These are phyloP conservation scores for Desmodus rotundus DNA, from an alignment of 2,113 vertebrate species.

Conservation along the genomic window DNA sequence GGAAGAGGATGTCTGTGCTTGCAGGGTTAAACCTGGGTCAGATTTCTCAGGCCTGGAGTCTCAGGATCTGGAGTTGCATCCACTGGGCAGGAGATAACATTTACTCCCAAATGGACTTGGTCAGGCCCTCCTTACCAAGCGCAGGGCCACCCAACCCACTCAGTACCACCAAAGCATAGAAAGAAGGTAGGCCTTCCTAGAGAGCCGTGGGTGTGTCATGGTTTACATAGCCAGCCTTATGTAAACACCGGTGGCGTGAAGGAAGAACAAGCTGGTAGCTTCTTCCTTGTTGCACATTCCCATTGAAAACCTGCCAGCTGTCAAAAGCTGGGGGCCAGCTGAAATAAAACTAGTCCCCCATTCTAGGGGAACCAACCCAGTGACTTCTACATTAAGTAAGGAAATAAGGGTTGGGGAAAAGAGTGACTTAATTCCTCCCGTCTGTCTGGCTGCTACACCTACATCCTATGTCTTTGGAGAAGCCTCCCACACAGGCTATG, in stretches of 20 bases:
- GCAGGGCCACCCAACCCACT: background rate
- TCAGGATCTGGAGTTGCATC: background rate
- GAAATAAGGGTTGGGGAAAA: slow-evolving; percentile 31
- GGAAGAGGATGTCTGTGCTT: background rate
- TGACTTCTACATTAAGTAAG: slow-evolving; percentile 54
- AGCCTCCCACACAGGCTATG: slow-evolving; percentile 58
- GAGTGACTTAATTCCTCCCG: slow-evolving; percentile 55
- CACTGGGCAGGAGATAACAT: background rate
- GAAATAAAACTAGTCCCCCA: slow-evolving; percentile 20
- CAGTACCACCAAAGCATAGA: background rate
- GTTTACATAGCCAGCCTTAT: background rate
- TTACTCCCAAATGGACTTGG: background rate
- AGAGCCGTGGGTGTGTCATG: background rate
- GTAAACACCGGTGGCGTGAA: background rate
- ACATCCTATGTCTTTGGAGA: slow-evolving; percentile 54
- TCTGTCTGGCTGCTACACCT: slow-evolving; percentile 67
- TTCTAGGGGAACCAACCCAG: slow-evolving; percentile 29
- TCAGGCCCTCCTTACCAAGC: background rate
- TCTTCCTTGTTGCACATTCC: background rate
- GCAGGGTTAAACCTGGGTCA: background rate
- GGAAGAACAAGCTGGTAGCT: background rate
- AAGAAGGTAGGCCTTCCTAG: slow-evolving; percentile 8
- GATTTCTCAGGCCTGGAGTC: background rate
- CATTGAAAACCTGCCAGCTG: background rate
- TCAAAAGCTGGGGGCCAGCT: background rate